These are phyloP conservation scores for Cheirogaleus medius DNA, from an alignment of 2,113 vertebrate genomes.

Conservation along the genomic window DNA sequence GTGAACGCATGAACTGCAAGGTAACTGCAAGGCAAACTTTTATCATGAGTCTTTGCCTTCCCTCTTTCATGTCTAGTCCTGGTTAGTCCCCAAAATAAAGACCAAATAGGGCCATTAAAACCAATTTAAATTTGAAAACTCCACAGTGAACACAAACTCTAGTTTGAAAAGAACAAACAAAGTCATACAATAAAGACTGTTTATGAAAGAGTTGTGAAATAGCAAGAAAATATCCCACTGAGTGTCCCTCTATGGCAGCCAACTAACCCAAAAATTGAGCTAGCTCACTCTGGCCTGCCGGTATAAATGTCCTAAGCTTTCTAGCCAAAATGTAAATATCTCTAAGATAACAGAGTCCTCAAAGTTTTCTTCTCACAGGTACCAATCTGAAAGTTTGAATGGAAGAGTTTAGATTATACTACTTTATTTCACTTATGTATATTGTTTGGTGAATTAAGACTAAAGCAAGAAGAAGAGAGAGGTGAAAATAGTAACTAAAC, in stretches of 20 bases:
- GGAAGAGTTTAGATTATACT: conserved; percentile 41
- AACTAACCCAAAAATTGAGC: conserved; percentile 57
- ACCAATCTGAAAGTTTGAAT: conserved; percentile 70
- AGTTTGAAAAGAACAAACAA: not conserved
- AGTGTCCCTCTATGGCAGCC: not conserved
- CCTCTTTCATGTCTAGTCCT: too few relatives aligned
- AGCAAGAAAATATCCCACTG: not conserved
- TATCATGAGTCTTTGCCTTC: not conserved
- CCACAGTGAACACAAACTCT: not conserved
- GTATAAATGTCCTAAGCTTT: conserved; percentile 29
- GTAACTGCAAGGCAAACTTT: not conserved
- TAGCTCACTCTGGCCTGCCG: not conserved
- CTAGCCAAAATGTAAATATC: conserved; percentile 49
- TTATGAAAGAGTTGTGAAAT: not conserved
- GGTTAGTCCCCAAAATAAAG: too few relatives aligned
- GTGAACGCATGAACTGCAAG: not conserved
- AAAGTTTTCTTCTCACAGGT: conserved; percentile 62
- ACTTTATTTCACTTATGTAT: conserved; percentile 7
- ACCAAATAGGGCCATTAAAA: too few relatives aligned
- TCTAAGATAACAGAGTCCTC: conserved; percentile 61
- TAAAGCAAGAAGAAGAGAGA: not conserved
- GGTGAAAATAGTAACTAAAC: not conserved
- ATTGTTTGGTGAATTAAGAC: not conserved
- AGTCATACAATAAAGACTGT: not conserved
- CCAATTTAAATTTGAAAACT: not conserved